Evolutionary conservation across 2,888 invertebrate genomes (phyloP).

Genomic region (Hypena proboscidalis): DNA sequence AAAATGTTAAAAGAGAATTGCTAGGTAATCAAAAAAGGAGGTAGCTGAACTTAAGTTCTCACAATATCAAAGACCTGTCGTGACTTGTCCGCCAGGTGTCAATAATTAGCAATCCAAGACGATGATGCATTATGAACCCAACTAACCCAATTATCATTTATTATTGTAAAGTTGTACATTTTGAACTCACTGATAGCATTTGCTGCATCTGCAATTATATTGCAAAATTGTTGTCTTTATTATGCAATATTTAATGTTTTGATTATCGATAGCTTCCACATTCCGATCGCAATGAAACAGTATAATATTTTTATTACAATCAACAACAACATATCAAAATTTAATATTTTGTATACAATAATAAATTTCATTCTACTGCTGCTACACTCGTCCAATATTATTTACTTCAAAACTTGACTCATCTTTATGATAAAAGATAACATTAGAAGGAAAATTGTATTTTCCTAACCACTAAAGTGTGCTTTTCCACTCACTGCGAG

Average conservation of each 20-base stretch:
- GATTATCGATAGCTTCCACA: conserved; percentile 69
- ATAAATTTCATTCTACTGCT: conserved; percentile 19
- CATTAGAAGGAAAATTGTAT: too few relatives aligned
- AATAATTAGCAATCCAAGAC: too few relatives aligned
- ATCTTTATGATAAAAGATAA: too few relatives aligned
- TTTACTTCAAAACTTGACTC: too few relatives aligned
- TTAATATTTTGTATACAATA: conserved; percentile 29
- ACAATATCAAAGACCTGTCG: too few relatives aligned
- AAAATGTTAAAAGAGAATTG: too few relatives aligned
- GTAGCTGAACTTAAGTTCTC: too few relatives aligned
- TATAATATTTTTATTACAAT: conserved; percentile 68
- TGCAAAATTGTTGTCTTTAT: conserved; percentile 57
- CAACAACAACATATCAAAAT: conserved; percentile 60
- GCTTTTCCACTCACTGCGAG: too few relatives aligned
- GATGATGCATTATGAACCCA: conserved; percentile 5
- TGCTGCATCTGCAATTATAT: conserved; percentile 31
- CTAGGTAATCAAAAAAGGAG: too few relatives aligned
- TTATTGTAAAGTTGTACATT: conserved; percentile 9
- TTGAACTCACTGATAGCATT: conserved; percentile 19
- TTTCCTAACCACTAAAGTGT: too few relatives aligned
- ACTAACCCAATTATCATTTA: conserved; percentile 7
- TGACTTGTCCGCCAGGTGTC: too few relatives aligned
- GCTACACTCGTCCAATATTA: conserved; percentile 33
- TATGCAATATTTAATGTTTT: conserved; percentile 68
- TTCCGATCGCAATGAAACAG: conserved; percentile 70